Evolutionary conservation across 2,113 vertebrate genomes (phyloP), one percentile per base, ranked within the genome.

Genomic region (Chaetodon auriga): DNA sequence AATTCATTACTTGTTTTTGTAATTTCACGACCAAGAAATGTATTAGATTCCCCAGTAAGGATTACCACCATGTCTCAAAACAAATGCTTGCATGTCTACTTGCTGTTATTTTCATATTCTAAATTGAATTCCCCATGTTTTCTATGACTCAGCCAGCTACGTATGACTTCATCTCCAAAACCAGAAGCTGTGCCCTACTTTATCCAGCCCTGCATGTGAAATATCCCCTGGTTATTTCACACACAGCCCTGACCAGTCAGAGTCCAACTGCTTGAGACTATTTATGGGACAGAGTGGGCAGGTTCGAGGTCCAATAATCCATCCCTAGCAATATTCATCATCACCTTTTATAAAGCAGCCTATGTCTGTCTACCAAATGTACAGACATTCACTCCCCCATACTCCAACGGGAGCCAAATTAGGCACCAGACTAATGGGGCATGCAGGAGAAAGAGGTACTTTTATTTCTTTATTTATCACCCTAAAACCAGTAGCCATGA

Each of bases 241-340:
- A 81, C 11, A 3, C 77, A 72, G 68, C 58, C 78, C 62, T 66
- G 81, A 81, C 79, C 81, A 84, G 61, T 78, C 70, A 62, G 45
- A 87, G 57, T 81, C 85, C 71, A 80, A 81, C 62, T 55, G 65
- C 68, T 86, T 36, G 61, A 87, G 61, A 80, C 75, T 90, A 73
- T 92, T 87, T 88, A 75, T 85, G 75, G 71, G 38, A 80, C 15
- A 36, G 88, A 78, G 77, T 87, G 76, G 82, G 86, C 70, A 68
- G 80, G 48, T 84, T 88, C 3, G 36, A 84, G 63, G 58, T 88
- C 79, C 64, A 84, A 64, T 89, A 85, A 90, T 87, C 78, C 69
- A 82, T 84, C 41, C 60, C 30, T 8, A 30, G 78, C 46, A 69
- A 84, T 72, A 82, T 76, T 89, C 53, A 83, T 91, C 77, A 83